Evolutionary conservation across 1,140 invertebrate species (phyloP).

Genomic region (Brachionus plicatilis): DNA sequence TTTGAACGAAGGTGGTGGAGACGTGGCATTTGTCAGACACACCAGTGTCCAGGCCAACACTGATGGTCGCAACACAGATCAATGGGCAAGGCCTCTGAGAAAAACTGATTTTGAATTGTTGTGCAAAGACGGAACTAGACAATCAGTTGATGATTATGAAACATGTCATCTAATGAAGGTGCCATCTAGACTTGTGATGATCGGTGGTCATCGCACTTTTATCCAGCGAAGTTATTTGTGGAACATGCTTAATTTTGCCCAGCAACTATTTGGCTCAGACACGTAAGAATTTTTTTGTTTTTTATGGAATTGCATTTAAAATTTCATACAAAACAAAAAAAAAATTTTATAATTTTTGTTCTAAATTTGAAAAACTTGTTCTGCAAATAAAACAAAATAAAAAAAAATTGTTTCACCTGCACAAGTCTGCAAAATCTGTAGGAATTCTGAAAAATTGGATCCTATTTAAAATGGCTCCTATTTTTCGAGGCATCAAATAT

Average conservation of each 20-base stretch:
- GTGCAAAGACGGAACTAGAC: constrained; percentile 76
- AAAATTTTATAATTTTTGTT: too few relatives aligned
- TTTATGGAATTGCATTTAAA: constrained; percentile 44
- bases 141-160: constrained; percentile 69
- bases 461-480: too few relatives aligned
- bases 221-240: constrained; percentile 50
- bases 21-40: constrained; percentile 90
- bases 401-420: too few relatives aligned
- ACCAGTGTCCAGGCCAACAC: constrained; percentile 84
- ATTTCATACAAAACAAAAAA: too few relatives aligned
- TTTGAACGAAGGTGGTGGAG: constrained; percentile 84
- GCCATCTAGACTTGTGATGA: constrained; percentile 82
- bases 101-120: constrained; percentile 85
- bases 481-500: too few relatives aligned
- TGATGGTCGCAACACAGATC: constrained; percentile 77
- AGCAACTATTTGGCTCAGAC: constrained; percentile 56
- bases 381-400: too few relatives aligned
- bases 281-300: constrained; percentile 46
- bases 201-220: constrained; percentile 68
- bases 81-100: constrained; percentile 83
- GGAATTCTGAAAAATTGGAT: too few relatives aligned
- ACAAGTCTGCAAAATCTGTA: too few relatives aligned
- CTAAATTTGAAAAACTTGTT: too few relatives aligned
- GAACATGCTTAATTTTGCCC: constrained; percentile 55
- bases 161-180: constrained; percentile 84